Percentiles rank a stretch among this genome's conserved stretches.
These are phyloP conservation scores for Octomys mimax DNA, from an alignment of 2,797 vertebrate species.

Conservation along the genomic window DNA sequence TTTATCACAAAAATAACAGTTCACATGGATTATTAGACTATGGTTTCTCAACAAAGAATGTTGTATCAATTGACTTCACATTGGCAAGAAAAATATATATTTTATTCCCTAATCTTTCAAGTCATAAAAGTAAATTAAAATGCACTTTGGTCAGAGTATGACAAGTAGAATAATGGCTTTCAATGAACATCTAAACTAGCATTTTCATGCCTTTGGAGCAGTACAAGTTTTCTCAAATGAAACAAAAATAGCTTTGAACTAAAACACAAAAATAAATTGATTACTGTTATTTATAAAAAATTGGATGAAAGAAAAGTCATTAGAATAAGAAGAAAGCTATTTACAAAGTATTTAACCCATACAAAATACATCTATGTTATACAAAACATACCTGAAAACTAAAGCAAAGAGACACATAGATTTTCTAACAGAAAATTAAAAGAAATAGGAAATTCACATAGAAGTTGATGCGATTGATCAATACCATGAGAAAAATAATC, in stretches of 20 bases:
- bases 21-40: neutral
- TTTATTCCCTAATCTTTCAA: neutral
- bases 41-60: neutral
- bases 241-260: neutral
- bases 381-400: neutral
- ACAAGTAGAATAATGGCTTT: neutral
- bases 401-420: neutral
- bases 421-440: neutral
- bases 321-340: neutral
- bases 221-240: neutral
- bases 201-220: neutral
- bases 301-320: neutral
- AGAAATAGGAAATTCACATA: neutral
- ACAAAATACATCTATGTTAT: neutral
- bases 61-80: neutral
- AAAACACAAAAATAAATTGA: neutral
- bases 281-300: neutral
- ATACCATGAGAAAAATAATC: neutral
- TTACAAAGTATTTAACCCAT: neutral
- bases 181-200: neutral
- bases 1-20: neutral
- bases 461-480: neutral
- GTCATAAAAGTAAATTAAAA: conserved; percentile 29
- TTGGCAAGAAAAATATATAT: neutral
- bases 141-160: neutral